phyloP scores from a whole-genome alignment of 64 coral and sea anemone genomes.

The Stylophora pistillata region DNA sequence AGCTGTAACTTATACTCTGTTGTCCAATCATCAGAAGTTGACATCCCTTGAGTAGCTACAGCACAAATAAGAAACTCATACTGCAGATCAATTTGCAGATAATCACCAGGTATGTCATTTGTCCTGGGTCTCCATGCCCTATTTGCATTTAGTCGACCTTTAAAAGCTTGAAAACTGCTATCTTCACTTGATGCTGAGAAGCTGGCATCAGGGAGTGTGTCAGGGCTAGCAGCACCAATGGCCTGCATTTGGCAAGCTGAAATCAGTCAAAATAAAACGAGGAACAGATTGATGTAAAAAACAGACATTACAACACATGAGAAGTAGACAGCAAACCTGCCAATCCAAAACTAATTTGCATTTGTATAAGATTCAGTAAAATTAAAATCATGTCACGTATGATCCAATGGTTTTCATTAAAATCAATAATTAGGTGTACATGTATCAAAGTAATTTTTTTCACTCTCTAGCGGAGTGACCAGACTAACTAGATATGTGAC shows the following conservation, averaged over 20 bases:
- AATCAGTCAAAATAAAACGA: neutral
- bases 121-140: neutral
- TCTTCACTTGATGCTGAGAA: neutral
- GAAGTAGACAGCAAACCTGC: no score
- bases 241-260: neutral
- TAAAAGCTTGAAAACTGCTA: neutral
- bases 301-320: neutral
- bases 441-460: no score
- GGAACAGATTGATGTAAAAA: neutral
- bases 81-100: slow-evolving; percentile 30
- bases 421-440: no score
- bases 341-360: no score
- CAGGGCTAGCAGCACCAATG: neutral
- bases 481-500: no score
- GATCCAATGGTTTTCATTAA: no score
- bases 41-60: slow-evolving; percentile 46
- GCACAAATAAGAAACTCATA: slow-evolving; percentile 5
- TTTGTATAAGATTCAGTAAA: no score
- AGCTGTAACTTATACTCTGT: neutral
- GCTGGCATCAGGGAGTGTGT: neutral
- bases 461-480: no score
- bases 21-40: neutral
- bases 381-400: no score
- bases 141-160: slow-evolving; percentile 13
- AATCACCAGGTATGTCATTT: neutral